Base-by-base conservation (phyloP, 1,140 invertebrate species). In the Araneus ventricosus region DNA sequence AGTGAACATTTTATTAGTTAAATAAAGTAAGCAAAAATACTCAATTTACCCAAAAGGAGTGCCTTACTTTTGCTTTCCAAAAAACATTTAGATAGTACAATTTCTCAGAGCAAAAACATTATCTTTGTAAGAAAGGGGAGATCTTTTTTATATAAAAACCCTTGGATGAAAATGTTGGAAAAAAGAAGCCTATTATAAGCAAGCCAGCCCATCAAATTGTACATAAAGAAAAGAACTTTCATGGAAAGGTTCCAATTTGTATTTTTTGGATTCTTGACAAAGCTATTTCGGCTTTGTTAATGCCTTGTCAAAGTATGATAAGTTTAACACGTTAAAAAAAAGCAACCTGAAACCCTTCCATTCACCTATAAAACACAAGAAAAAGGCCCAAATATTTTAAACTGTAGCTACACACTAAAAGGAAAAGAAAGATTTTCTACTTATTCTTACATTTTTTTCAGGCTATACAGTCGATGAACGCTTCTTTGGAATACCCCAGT, bases 251-350 rank as follows among this genome's bases (percentile, higher is more conserved):
- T 90, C 89, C 89, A 90, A 34, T 82, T 90, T 84, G 82, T 84
- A 61, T 84, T 82, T 52, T 90, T 90, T 90, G 89, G 89, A 90
- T 90, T 57, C 37, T 84, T 90, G 89, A 90, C 89, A 90, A 90
- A 90, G 37, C 75, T 79, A 79, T 90, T 90, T 84, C 37, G 20
- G 57, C 70, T 90, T 27, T 52, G 20, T 90, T 90, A 90, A 90
- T 61, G 67, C 57, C 79, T 39, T 90, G 79, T 90, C 89, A 80
- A 84, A 90, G 57, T 84, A 61, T 61, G 57, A 88, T 88, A 52
- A 39, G 79, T 45, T 89, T 89, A 63, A 63, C 52, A 30, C 34
- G 24, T 17, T 22, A 39, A 90, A 84, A 90, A 84, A 90, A 6
- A 75, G 24, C 39, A 30, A 14, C 86, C n/a, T 37, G 39, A n/a